Base-by-base conservation (phyloP, 53 echinoderm and acorn worm genomes). In the Apostichopus leukothele region DNA sequence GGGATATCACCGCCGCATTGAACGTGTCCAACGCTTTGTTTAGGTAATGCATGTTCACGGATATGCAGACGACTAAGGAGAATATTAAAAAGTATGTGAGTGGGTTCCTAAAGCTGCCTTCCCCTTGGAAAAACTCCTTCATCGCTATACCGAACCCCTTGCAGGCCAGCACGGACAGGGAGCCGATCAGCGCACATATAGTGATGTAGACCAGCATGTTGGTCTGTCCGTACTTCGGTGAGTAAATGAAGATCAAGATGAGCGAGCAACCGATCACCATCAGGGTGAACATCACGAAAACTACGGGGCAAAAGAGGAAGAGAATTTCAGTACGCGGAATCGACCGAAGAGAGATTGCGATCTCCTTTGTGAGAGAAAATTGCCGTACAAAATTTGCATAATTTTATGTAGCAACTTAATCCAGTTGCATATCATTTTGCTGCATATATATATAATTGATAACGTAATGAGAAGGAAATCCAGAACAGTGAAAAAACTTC, bases 91-190 rank as follows among this genome's bases (percentile, higher is more conserved):
- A 71, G 91, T 94, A 99, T 10, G 90, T 93, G 52, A 96, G 77
- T 10, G 93, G 90, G 19, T 94, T 63, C 1, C 80, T 67, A 20
- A 93, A 89, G 50, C 84, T 93, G 67, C 87, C 51, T 54, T 71
- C 14, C 4, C 92, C 99, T 10, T 80, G 88, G n/a, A 93, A 90
- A 80, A 91, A 81, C 67, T 99, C 93, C 83, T 99, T 99, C 75
- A 96, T n/a, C 16, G 94, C 93, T 20, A 99, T 99, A 76, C 99
- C 99, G 14, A 99, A 94, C 26, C 99, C 99, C 88, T 99, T 99
- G 87, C 96, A 96, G 18, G 99, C 96, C 68, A 99, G 89, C 26
- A 99, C 99, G 1, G 99, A 99, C 74, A 99, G 79, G 51, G 99
- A 99, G 16, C 99, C 99, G 19, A 99, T 93, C 81, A 99, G 57